Evolutionary conservation across 2,797 vertebrate genomes (phyloP).

Genomic region (Acomys russatus): DNA sequence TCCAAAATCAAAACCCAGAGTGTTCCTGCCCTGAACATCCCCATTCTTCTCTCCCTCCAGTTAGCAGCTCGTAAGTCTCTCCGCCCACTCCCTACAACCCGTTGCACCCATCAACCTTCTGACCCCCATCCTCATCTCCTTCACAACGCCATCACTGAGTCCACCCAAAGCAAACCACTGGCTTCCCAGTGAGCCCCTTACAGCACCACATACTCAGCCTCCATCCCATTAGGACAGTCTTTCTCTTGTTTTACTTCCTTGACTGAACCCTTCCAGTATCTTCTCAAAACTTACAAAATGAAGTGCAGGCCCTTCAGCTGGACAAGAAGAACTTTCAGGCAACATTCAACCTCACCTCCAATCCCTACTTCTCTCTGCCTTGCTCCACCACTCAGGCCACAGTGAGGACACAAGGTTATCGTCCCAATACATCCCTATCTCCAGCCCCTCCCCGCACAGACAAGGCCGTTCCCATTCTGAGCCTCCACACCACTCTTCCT

Average conservation of each 20-base stretch:
- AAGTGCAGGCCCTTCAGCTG: not conserved
- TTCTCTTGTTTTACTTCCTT: not conserved
- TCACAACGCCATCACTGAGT: not conserved
- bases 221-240: not conserved
- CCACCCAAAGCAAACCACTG: not conserved
- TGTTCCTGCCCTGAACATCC: not conserved
- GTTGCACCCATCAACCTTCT: not conserved
- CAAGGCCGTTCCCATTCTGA: not conserved
- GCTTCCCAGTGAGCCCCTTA: not conserved
- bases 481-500: not conserved
- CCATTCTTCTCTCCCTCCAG: not conserved
- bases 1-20: not conserved
- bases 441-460: not conserved
- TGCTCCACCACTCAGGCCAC: not conserved
- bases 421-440: not conserved
- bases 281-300: not conserved
- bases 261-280: not conserved
- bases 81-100: not conserved
- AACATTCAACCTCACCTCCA: not conserved
- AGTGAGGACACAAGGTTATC: not conserved
- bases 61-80: not conserved
- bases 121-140: not conserved
- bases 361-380: not conserved
- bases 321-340: not conserved
- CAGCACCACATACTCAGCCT: too few relatives aligned